Evolutionary conservation across 30 jellyfish, hydroid and myxozoan genomes (phyloP).

Genomic region (Chironex yamaguchii): DNA sequence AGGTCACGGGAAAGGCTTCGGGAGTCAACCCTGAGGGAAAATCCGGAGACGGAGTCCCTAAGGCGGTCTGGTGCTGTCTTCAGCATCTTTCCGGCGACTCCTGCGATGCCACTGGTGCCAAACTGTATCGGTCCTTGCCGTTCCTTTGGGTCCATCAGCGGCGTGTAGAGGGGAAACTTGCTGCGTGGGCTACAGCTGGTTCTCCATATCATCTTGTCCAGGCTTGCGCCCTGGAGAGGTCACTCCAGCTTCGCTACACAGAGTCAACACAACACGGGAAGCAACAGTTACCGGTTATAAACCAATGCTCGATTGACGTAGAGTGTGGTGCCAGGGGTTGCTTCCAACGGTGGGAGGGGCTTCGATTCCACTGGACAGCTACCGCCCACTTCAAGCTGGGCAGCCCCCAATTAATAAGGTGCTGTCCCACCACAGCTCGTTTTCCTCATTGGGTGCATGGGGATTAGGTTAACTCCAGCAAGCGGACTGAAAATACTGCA

Average conservation of each 20-base stretch:
- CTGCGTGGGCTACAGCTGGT: conserved; percentile 5
- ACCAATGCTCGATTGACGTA: neutral
- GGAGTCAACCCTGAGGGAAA: conserved; percentile 5
- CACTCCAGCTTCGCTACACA: conserved; percentile 6
- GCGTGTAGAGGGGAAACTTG: conserved; percentile 8
- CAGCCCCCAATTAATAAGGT: conserved; percentile 21
- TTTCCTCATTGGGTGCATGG: no score
- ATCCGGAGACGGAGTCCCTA: neutral
- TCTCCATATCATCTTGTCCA: conserved; percentile 15
- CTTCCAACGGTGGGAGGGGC: conserved; percentile 1
- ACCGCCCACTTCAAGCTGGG: conserved; percentile 15
- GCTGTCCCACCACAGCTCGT: conserved; percentile 23
- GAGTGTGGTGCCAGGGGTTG: conserved; percentile 36
- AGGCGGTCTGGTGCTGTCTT: neutral
- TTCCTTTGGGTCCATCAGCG: conserved; percentile 9
- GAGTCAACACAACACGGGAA: conserved; percentile 29
- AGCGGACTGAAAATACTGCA: no score
- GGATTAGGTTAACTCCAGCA: no score
- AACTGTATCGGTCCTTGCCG: no score
- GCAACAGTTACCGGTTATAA: conserved; percentile 17
- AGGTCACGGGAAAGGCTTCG: neutral
- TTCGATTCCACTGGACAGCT: conserved; percentile 22
- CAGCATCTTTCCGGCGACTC: no score
- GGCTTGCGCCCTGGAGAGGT: conserved; percentile 57
- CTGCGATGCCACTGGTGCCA: no score